Conservation (phyloP, 2,888 invertebrate species). For the Volucella inflata region DNA sequence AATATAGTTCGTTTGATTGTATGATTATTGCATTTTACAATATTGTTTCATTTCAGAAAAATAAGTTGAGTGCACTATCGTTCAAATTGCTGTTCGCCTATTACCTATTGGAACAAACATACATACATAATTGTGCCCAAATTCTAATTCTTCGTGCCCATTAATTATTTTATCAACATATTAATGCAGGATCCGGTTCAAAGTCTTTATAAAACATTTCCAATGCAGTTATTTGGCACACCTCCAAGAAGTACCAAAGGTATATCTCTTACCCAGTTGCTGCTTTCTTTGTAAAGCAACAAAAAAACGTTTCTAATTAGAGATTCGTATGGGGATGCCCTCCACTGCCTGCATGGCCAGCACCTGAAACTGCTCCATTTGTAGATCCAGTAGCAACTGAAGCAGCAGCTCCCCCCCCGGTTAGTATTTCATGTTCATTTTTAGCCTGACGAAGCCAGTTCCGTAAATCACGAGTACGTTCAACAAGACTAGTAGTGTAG, state of each 20-base stretch:
- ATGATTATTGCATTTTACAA: not conserved
- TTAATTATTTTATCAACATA: not conserved
- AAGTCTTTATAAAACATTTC: constrained; percentile 1
- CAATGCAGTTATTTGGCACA: constrained; percentile 37
- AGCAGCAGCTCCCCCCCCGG: constrained; percentile 75
- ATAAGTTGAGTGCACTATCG: constrained; percentile 9
- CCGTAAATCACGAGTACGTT: constrained; percentile 87
- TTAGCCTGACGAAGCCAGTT: constrained; percentile 87
- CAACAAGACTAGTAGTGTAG: constrained; percentile 87
- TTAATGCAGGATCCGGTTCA: not conserved
- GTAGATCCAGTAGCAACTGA: constrained; percentile 12
- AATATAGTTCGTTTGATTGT: not conserved
- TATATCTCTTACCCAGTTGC: constrained; percentile 51
- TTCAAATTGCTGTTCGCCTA: constrained; percentile 33
- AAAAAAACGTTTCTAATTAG: constrained; percentile 69
- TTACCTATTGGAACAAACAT: constrained; percentile 24
- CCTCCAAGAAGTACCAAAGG: constrained; percentile 13
- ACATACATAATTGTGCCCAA: constrained; percentile 7
- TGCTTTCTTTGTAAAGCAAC: constrained; percentile 65
- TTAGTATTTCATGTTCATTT: constrained; percentile 82
- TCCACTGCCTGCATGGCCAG: constrained; percentile 48
- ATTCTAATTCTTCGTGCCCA: not conserved
- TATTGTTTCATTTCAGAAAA: not conserved
- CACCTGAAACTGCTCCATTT: constrained; percentile 12
- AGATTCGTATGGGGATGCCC: constrained; percentile 64